Evolutionary conservation across 2,113 vertebrate species (phyloP), one percentile per base, ranked within the genome.

Genomic region (Nymphicus hollandicus): DNA sequence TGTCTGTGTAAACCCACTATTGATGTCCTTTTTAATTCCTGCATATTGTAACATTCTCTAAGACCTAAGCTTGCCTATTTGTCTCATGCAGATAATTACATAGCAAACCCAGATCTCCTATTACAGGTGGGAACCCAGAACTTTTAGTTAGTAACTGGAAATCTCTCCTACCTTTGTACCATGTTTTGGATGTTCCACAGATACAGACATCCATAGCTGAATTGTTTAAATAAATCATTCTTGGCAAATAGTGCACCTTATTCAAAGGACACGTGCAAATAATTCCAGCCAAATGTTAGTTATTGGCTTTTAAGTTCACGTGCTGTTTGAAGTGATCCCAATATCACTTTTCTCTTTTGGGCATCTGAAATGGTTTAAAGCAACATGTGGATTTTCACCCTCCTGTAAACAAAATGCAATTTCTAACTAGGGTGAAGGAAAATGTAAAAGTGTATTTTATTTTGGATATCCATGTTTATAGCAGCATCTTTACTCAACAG

Each of bases 291-390:
- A 92, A 96, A 69, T 58, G n/a, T 50, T 73, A 70, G 53, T 70
- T 72, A 85, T 46, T 87, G 70, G 61, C 35, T 87, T 76, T 31
- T 69, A 55, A 56, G n/a, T 91, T 84, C 41, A 44, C 28, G 29
- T 27, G 66, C 27, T 82, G 89, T 87, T 93, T 76, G 9, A 92
- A 89, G 71, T 56, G 31, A 91, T 82, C 63, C 31, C 28, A 82
- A 9, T 53, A 87, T 85, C 53, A 29, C 29, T 74, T 47, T 65
- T 80, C 63, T 80, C 52, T 91, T 96, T 50, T 52, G 37, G 43
- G 53, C 71, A 91, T 58, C 91, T 89, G 89, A 93, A 95, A 46
- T 27, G 43, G 58, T 70, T 95, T 85, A 91, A 85, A 86, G 87
- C 50, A 93, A 65, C 52, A 74, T 35, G 18, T 85, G 58, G 19